phyloP scores from a whole-genome alignment of 64 coral and sea anemone species.

The Montipora sp. region DNA sequence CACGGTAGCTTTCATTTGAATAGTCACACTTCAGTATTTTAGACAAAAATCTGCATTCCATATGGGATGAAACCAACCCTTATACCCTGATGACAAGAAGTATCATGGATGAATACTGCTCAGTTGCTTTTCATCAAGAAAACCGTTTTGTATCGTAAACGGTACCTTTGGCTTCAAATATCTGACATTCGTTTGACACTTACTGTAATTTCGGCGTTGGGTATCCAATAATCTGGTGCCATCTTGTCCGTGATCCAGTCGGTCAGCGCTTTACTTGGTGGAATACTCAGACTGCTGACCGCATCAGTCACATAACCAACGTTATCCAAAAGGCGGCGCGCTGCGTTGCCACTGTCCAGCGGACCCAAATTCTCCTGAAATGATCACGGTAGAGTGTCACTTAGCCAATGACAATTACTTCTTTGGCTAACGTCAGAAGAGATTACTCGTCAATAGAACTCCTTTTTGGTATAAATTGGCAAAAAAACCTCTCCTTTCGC shows the following conservation, averaged over 20 bases:
- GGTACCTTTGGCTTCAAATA: too few species aligned
- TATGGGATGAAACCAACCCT: too few species aligned
- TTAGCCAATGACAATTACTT: too few species aligned
- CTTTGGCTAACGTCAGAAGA: too few species aligned
- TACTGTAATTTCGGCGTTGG: constrained; percentile 89
- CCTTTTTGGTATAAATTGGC: too few species aligned
- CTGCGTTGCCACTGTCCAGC: constrained; percentile 78
- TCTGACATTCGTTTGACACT: not conserved
- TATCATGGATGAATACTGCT: not conserved
- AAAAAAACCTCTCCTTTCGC: too few species aligned
- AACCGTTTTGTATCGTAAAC: too few species aligned
- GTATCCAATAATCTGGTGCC: constrained; percentile 94
- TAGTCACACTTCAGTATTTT: not conserved
- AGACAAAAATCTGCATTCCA: not conserved
- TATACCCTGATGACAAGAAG: too few species aligned
- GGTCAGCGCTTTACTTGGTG: constrained; percentile 73
- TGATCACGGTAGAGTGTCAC: not conserved
- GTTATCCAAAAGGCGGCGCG: constrained; percentile 90
- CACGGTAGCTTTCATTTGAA: not conserved
- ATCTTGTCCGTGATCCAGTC: constrained; percentile 91
- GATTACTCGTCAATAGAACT: too few species aligned
- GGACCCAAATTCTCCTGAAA: constrained; percentile 65
- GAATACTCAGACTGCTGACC: constrained; percentile 71
- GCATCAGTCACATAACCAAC: constrained; percentile 82
- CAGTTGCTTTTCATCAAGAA: not conserved